Evolutionary conservation across 37 sponge, comb jelly and placozoan genomes (phyloP).

Genomic region (Mnemiopsis leidyi): DNA sequence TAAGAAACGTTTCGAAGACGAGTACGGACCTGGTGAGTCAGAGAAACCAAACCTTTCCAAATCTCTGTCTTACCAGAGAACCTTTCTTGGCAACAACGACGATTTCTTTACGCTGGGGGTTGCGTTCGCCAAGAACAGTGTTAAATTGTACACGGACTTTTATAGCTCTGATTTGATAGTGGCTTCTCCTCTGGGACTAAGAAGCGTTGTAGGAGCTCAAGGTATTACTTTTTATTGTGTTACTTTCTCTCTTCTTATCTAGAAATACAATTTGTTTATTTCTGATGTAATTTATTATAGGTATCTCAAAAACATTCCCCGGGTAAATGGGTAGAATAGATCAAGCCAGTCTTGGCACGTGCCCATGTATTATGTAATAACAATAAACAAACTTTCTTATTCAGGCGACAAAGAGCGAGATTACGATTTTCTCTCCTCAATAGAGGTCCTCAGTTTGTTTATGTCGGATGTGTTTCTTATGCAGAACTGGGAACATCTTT

Average conservation of each 20-base stretch:
- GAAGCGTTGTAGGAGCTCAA: conserved; percentile 81
- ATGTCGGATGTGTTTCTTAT: conserved; percentile 93
- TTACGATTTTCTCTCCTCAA: conserved; percentile 93
- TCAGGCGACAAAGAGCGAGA: conserved; percentile 82
- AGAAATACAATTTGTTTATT: background rate
- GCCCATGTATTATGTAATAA: no score
- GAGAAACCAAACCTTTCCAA: conserved; percentile 62
- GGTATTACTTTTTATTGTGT: conserved; percentile 58
- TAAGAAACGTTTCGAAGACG: conserved; percentile 76
- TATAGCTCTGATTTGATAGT: conserved; percentile 92
- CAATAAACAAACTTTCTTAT: no score
- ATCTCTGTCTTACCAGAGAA: conserved; percentile 69
- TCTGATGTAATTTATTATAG: no score
- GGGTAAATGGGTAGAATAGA: no score
- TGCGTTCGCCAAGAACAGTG: conserved; percentile 71
- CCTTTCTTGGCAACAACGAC: conserved; percentile 93
- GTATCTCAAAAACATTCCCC: no score
- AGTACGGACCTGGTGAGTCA: conserved; percentile 60
- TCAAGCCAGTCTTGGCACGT: no score
- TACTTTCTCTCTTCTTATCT: background rate
- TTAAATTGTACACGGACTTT: conserved; percentile 85
- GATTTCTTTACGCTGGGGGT: conserved; percentile 94
- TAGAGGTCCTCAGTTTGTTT: conserved; percentile 86
- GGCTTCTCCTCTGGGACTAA: conserved; percentile 94
- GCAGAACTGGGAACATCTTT: conserved; percentile 98